A percentile compares a stretch with the other conserved stretches of the same genome.
Conservation (phyloP, 2,113 vertebrate genomes). For the Toxotes chatareus region DNA sequence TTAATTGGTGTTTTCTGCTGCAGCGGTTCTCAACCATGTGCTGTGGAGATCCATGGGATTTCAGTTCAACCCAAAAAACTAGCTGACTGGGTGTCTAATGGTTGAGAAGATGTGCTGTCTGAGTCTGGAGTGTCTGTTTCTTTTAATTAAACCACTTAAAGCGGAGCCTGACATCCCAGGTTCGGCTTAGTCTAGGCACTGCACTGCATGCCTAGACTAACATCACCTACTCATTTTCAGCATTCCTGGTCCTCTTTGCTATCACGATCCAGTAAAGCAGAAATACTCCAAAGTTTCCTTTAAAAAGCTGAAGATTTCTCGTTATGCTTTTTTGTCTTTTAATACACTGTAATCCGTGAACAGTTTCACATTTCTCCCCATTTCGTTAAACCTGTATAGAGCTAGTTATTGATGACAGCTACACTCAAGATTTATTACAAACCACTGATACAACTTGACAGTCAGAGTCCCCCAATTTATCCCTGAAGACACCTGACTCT, state of each 20-base stretch:
- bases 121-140: conserved; percentile 18
- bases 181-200: conserved; percentile 13
- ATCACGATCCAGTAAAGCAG: neutral
- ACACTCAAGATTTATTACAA: neutral
- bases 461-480: neutral
- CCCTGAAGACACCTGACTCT: neutral
- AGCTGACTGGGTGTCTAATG: neutral
- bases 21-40: conserved; percentile 2
- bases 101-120: conserved; percentile 1
- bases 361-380: too few relatives aligned
- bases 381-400: neutral
- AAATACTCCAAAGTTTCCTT: neutral
- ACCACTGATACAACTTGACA: neutral
- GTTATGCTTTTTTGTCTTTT: neutral
- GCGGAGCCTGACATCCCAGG: conserved; percentile 9
- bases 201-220: neutral
- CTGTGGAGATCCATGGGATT: neutral
- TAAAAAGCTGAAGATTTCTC: neutral
- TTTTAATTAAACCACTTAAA: conserved; percentile 30
- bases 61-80: neutral
- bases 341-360: too few relatives aligned
- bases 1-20: neutral
- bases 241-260: neutral
- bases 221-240: neutral
- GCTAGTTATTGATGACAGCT: neutral